A percentile compares a stretch with the other conserved stretches of the same genome.
phyloP scores from a whole-genome alignment of 2,888 invertebrate species.

The Lagria hirta region DNA sequence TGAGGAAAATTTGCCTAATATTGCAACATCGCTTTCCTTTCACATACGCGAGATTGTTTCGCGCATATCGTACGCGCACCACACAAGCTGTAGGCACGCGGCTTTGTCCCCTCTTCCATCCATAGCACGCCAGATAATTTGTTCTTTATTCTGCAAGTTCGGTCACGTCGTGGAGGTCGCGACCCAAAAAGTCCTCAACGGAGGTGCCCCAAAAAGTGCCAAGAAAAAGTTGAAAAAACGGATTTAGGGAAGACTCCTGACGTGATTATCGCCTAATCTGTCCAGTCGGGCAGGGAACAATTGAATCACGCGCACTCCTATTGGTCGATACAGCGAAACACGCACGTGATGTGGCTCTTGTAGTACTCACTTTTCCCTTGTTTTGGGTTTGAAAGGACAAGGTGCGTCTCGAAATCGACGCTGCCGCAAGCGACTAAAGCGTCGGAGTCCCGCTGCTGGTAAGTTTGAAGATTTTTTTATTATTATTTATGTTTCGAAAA shows the following conservation, averaged over 20 bases:
- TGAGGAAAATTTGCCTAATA: background rate
- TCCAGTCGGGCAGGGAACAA: conserved; percentile 29
- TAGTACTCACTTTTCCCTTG: conserved; percentile 9
- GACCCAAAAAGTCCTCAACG: conserved; percentile 25
- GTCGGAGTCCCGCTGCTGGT: no score
- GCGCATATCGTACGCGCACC: conserved; percentile 44
- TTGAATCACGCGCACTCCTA: conserved; percentile 37
- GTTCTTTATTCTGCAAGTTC: conserved; percentile 14
- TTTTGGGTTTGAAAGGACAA: conserved; percentile 3
- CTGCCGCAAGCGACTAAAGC: no score
- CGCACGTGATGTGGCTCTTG: conserved; percentile 40
- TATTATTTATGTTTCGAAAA: no score
- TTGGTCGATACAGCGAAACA: conserved; percentile 45
- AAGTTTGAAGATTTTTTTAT: no score
- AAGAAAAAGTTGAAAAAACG: no score
- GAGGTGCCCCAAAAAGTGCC: conserved; percentile 24
- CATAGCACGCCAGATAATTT: conserved; percentile 19
- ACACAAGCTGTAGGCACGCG: conserved; percentile 47
- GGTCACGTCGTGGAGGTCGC: conserved; percentile 26
- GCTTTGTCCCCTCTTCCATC: conserved; percentile 33
- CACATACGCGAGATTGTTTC: conserved; percentile 25
- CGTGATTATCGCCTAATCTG: conserved; percentile 23
- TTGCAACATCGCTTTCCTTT: conserved; percentile 32
- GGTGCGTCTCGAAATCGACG: background rate
- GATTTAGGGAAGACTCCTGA: no score